Evolutionary conservation across 2,797 vertebrate species (phyloP).

Genomic region (Malacoctenus gilli): DNA sequence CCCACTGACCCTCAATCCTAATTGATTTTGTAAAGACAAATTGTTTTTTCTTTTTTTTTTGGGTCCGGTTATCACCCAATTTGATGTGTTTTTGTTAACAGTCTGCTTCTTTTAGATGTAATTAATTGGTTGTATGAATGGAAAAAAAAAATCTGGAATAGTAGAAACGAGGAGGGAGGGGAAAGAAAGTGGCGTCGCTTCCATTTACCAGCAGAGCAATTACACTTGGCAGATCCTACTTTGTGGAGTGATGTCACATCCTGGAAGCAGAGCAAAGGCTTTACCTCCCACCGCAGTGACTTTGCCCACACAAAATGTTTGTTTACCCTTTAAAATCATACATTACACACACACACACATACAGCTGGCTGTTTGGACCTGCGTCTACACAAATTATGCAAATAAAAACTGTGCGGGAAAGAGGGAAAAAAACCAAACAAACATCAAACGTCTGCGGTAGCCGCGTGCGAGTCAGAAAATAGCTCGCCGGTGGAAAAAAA

Average conservation of each 20-base stretch:
- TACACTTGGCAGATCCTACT: constrained; percentile 49
- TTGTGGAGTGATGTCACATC: constrained; percentile 62
- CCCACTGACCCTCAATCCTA: constrained; percentile 78
- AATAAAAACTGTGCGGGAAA: constrained; percentile 4
- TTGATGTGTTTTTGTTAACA: constrained; percentile 76
- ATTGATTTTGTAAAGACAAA: constrained; percentile 80
- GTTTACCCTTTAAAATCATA: constrained; percentile 43
- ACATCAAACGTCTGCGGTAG: background rate
- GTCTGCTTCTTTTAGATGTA: constrained; percentile 61
- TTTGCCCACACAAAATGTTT: constrained; percentile 32
- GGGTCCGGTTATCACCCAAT: constrained; percentile 60
- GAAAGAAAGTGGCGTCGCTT: constrained; percentile 38
- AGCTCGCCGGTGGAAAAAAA: constrained; percentile 26
- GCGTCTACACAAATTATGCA: constrained; percentile 45
- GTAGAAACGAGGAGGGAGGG: constrained; percentile 39
- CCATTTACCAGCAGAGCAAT: constrained; percentile 59
- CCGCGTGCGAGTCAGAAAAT: constrained; percentile 42
- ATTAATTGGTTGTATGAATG: constrained; percentile 78
- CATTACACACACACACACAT: constrained; percentile 27
- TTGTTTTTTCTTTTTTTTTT: constrained; percentile 57
- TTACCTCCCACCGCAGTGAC: constrained; percentile 36
- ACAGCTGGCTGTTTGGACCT: constrained; percentile 23
- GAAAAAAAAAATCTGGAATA: constrained; percentile 63
- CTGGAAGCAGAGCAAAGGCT: constrained; percentile 56
- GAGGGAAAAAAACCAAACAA: background rate